Evolutionary conservation across 1,140 invertebrate species (phyloP), one percentile per base, ranked within the genome.

Genomic region (Dendroctonus valens): DNA sequence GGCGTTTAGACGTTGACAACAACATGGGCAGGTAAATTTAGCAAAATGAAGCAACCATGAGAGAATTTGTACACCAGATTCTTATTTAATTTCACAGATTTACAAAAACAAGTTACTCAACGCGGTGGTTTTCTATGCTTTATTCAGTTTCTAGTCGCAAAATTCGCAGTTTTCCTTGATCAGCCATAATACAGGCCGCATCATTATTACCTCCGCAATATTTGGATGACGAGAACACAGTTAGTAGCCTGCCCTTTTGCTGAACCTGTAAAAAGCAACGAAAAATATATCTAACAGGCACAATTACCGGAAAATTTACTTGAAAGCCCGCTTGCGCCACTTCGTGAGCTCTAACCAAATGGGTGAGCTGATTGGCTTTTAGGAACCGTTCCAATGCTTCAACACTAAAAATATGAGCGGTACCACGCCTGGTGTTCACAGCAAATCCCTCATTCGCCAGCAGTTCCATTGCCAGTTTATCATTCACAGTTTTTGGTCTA

Each of bases 331-430:
- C 80, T 74, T 87, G 83, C 57, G 88, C 85, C 58, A 89, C 83
- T 79, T 91, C 88, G 78, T 91, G 89, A 37, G 89, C 89, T 68
- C 89, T 75, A 40, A 91, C 82, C 4, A 91, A 84, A 76, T 89
- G 86, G 3, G 86, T 83, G 0, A 90, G 80, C 38, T 79, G 78
- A 77, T 91, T 89, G 60, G 78, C 75, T 11, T 79, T 75, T 37
- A 91, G 78, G 77, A 91, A 91, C 15, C 79, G 73, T 55, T 86
- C 81, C n/a, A 91, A 77, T 3, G 89, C 89, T 37, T 83, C 81
- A 69, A 81, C 81, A 69, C 82, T 87, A 75, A 91, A 91, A 67
- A 89, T 83, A 76, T 89, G 86, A 8, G 85, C 90, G 0, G 89
- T 91, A 46, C 88, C 87, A 70, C 89, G 81, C 62, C 85, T 80